Conservation (phyloP, 2,888 invertebrate species). For the Lutraria lutraria region DNA sequence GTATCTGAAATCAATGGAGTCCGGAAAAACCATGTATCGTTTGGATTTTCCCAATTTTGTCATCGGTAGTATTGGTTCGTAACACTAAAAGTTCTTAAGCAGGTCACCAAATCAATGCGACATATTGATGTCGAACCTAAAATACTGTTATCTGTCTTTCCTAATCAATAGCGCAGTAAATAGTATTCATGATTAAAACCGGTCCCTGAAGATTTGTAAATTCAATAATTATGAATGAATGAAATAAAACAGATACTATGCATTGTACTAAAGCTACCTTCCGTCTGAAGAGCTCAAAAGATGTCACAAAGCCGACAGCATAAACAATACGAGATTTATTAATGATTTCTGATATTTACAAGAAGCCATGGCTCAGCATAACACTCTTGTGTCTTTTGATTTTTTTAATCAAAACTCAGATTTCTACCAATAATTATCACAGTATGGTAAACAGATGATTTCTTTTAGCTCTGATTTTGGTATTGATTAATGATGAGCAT, state of each 20-base stretch:
- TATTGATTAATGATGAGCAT: neutral
- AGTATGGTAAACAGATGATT: neutral
- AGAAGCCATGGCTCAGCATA: neutral
- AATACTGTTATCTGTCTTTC: slow-evolving; percentile 44
- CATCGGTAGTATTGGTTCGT: slow-evolving; percentile 59
- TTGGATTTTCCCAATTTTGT: slow-evolving; percentile 31
- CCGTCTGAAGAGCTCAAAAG: slow-evolving; percentile 2
- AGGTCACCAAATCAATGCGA: slow-evolving; percentile 70
- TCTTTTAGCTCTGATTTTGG: neutral
- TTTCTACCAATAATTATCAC: neutral
- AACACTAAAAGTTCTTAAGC: slow-evolving; percentile 51
- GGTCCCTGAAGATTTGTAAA: slow-evolving; percentile 68
- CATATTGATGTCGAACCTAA: slow-evolving; percentile 62
- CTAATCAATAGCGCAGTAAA: slow-evolving; percentile 64
- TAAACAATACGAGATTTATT: neutral
- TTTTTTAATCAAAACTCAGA: slow-evolving; percentile 12
- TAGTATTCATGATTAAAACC: slow-evolving; percentile 52
- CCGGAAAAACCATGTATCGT: slow-evolving; percentile 54
- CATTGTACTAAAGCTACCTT: slow-evolving; percentile 11
- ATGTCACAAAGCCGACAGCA: neutral
- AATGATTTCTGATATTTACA: neutral
- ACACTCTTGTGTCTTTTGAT: neutral
- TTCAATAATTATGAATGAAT: slow-evolving; percentile 71
- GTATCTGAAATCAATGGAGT: slow-evolving; percentile 65
- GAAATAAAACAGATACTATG: slow-evolving; percentile 33